Conservation (phyloP, 2,797 vertebrate genomes). For the Eulemur coronatus region DNA sequence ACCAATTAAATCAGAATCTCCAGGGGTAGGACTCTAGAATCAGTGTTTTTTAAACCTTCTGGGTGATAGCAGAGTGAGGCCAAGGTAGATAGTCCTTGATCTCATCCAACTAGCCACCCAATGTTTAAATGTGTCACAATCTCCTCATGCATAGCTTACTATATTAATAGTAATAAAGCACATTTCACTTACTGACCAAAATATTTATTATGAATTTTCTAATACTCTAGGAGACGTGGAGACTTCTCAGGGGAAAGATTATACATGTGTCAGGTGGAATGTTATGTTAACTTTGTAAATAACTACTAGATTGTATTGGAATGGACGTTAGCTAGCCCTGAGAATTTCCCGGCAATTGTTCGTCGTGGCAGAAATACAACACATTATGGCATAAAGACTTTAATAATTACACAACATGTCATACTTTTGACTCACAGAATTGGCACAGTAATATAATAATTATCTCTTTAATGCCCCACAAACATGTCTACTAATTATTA, state of each 20-base stretch:
- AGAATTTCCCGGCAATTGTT: neutral
- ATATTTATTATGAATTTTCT: constrained; percentile 27
- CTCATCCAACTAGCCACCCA: neutral
- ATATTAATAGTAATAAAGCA: neutral
- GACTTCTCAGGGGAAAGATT: neutral
- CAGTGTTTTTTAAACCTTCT: neutral
- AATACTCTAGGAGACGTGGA: neutral
- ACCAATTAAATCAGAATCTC: neutral
- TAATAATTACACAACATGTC: neutral
- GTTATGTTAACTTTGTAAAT: constrained; percentile 27
- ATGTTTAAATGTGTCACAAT: neutral
- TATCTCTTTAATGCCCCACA: neutral
- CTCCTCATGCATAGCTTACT: neutral
- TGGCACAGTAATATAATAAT: neutral
- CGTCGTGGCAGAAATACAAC: neutral
- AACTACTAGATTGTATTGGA: neutral
- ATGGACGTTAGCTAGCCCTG: neutral
- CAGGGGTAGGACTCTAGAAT: neutral
- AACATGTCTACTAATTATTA: neutral
- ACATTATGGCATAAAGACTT: neutral
- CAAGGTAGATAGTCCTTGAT: neutral
- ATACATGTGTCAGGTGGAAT: neutral
- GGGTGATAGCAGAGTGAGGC: neutral
- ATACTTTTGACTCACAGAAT: neutral
- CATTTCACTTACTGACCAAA: constrained; percentile 32